Evolutionary conservation across 2,797 vertebrate genomes (phyloP), one percentile per base, ranked within the genome.

Genomic region (Limnodromus scolopaceus): DNA sequence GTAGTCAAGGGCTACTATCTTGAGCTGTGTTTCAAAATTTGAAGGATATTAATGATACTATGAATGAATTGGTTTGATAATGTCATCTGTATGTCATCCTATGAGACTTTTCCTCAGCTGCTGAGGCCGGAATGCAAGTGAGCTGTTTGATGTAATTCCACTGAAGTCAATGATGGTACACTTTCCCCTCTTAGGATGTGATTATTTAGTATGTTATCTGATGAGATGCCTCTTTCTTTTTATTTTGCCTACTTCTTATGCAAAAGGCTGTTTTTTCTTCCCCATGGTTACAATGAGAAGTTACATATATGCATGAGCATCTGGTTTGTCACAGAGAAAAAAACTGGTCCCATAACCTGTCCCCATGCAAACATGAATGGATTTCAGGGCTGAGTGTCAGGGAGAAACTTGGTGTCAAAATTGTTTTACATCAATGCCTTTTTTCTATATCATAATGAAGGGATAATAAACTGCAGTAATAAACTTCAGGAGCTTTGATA

Each of bases 401-500:
- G 53, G 54, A 75, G 16, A 75, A 93, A 94, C 25, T 84, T 65
- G 22, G 39, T 87, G 48, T 63, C 68, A 80, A 58, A 93, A 79
- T 51, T 92, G 19, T 69, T 95, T 96, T 70, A 76, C 84, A 78
- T 55, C 61, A 63, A 41, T 91, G 30, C 4, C 16, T 87, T 78
- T 87, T 82, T 81, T 36, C 74, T 83, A 41, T 85, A 83, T 51
- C 38, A 41, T 72, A 95, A 95, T 46, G 61, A 91, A 65, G 6
- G 54, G 27, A 87, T 85, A 94, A 84, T 91, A 74, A 87, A 63
- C 43, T 65, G 22, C 28, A 83, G 66, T 69, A 75, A 77, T 83
- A 86, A 92, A 93, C 36, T 92, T 81, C 12, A 57, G 13, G 6
- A n/a, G 38, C 13, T 91, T 93, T 92, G 68, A 80, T 91, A 87